Percentiles rank a stretch among this genome's conserved stretches.
These are phyloP conservation scores for Belonocnema kinseyi DNA, from an alignment of 1,140 invertebrate genomes.

Conservation along the genomic window DNA sequence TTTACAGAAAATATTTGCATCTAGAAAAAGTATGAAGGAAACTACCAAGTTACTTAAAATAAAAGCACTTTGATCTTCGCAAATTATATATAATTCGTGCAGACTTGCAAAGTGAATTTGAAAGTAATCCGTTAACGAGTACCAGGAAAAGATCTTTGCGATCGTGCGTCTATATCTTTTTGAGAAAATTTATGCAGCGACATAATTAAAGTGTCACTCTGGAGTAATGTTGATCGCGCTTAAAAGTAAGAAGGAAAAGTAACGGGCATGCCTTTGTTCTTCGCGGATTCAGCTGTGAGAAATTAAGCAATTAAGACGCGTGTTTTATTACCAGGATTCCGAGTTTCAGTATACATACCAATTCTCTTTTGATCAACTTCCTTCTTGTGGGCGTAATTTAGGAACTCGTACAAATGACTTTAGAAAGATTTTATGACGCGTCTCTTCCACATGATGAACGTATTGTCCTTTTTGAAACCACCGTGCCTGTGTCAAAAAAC, in stretches of 20 bases:
- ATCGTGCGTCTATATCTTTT: slow-evolving; percentile 54
- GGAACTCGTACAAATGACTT: neutral
- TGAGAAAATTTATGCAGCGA: slow-evolving; percentile 67
- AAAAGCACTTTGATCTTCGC: neutral
- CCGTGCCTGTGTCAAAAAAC: no score
- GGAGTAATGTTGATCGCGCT: slow-evolving; percentile 68
- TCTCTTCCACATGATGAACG: neutral
- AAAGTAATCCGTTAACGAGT: slow-evolving; percentile 49
- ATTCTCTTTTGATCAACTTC: slow-evolving; percentile 58
- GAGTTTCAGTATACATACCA: slow-evolving; percentile 51
- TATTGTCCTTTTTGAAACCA: no score
- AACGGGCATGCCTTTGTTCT: slow-evolving; percentile 70
- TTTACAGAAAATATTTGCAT: no score
- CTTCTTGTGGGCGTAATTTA: slow-evolving; percentile 43
- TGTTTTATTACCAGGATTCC: slow-evolving; percentile 65
- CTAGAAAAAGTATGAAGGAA: neutral
- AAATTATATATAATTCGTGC: neutral
- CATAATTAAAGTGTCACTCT: slow-evolving; percentile 74
- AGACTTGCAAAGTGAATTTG: slow-evolving; percentile 14
- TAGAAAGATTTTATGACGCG: neutral
- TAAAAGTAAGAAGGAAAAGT: slow-evolving; percentile 68
- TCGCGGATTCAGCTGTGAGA: slow-evolving; percentile 68
- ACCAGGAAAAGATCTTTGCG: slow-evolving; percentile 55
- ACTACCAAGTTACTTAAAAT: neutral
- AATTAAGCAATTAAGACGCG: slow-evolving; percentile 73